These are phyloP conservation scores for Acridotheres tristis DNA, from an alignment of 2,797 vertebrate species.

Conservation along the genomic window DNA sequence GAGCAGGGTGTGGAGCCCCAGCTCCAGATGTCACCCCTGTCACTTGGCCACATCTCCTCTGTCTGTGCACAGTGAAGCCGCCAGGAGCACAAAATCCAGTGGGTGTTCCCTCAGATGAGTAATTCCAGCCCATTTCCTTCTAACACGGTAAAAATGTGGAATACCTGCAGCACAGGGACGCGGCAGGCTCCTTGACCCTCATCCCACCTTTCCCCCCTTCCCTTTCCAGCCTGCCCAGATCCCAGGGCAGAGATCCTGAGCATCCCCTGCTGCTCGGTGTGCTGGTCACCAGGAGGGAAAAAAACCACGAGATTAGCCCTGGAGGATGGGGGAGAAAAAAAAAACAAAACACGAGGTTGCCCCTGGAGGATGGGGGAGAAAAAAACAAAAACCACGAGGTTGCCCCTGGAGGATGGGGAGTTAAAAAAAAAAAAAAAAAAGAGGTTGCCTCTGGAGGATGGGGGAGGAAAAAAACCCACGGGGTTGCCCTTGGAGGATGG, in stretches of 20 bases:
- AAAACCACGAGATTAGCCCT: no score
- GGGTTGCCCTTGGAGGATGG: no score
- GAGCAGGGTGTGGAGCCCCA: background rate
- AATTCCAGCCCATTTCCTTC: background rate
- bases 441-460: no score
- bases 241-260: rapidly evolving
- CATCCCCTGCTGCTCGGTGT: background rate
- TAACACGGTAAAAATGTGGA: rapidly evolving
- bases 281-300: background rate
- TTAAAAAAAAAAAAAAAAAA: no score
- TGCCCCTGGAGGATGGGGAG: no score
- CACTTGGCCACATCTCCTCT: background rate
- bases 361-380: no score
- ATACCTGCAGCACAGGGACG: background rate
- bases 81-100: background rate
- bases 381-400: no score
- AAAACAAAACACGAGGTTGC: no score
- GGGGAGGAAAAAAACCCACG: no score
- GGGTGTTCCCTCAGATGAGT: no score
- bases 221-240: background rate
- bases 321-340: no score
- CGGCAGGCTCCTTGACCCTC: background rate
- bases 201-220: background rate
- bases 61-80: background rate
- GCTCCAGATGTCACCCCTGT: rapidly evolving